Base-by-base conservation (phyloP, 2,113 vertebrate genomes). In the Apteryx mantelli region DNA sequence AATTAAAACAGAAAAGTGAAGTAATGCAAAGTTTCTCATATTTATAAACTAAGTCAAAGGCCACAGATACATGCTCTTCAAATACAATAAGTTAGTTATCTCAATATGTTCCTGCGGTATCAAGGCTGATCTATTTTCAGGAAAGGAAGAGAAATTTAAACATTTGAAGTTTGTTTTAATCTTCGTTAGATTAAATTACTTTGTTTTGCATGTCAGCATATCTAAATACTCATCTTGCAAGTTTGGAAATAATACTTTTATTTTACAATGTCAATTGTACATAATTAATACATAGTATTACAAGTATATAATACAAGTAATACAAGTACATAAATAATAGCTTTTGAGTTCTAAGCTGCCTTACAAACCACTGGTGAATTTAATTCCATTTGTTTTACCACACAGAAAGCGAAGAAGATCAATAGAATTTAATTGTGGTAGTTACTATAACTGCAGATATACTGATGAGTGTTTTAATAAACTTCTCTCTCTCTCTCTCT, bases 71-170 rank as follows among this genome's bases (percentile, higher is more conserved):
- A 13, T 8, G 56, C 66, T 74, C 24, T 61, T 85, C 65, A 95
- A 84, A 77, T 61, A 40, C 79, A 56, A 70, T 80, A 86, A 79
- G 71, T 50, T 53, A 88, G 82, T 64, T 95, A 89, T 69, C 82
- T 93, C 81, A 34, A 25, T 76, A 61, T 92, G 75, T 96, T 96
- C 79, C 93, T 95, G 89, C 26, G 95, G 79, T 70, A 81, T 86
- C 90, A 88, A 53, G 63, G 61, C 60, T 70, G 84, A 86, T 89
- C 80, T 48, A 70, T 81, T 94, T 94, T 95, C 80, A 96, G 73
- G 66, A 95, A 97, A 90, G 65, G 77, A 94, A 94, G 34, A 90
- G 13, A 94, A 86, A 70, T 63, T 82, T 32, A 90, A 97, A 65
- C 38, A 92, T 75, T 69, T 96, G 69, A 96, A 86, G 82, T 66